phyloP scores from a whole-genome alignment of 2,888 invertebrate genomes.

The Hyppa rectilinea region DNA sequence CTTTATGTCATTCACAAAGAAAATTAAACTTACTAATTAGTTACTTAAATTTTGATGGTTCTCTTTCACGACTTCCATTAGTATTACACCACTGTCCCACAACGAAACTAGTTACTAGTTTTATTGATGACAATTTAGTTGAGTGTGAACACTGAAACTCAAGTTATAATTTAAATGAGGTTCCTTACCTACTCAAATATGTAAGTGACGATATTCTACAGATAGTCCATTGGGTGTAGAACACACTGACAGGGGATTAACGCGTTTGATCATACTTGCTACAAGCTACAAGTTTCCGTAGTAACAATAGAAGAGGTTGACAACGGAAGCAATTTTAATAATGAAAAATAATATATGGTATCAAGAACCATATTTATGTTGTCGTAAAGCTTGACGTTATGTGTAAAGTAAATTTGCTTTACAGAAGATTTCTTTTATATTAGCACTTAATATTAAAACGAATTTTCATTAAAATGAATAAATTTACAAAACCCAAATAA shows the following conservation, averaged over 20 bases:
- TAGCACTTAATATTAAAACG: background rate
- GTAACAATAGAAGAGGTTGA: too few relatives aligned
- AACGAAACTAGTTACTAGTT: background rate
- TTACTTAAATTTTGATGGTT: background rate
- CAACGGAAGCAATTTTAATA: too few relatives aligned
- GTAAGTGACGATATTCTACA: too few relatives aligned
- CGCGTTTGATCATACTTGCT: too few relatives aligned
- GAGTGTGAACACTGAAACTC: background rate
- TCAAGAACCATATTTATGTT: too few relatives aligned
- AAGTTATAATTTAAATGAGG: background rate
- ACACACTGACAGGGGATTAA: too few relatives aligned
- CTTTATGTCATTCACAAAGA: background rate
- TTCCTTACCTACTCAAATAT: background rate
- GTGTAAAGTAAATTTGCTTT: background rate
- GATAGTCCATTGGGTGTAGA: too few relatives aligned
- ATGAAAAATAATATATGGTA: too few relatives aligned
- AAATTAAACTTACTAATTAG: background rate
- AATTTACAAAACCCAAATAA: background rate
- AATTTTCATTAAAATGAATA: background rate
- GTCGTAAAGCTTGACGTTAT: too few relatives aligned
- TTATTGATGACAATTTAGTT: background rate
- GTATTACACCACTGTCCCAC: background rate
- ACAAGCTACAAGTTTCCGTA: too few relatives aligned
- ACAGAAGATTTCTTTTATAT: background rate
- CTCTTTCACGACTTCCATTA: conserved; percentile 1